Evolutionary conservation across 2,113 vertebrate species (phyloP), one percentile per base, ranked within the genome.

Genomic region (Polypterus bichir): DNA sequence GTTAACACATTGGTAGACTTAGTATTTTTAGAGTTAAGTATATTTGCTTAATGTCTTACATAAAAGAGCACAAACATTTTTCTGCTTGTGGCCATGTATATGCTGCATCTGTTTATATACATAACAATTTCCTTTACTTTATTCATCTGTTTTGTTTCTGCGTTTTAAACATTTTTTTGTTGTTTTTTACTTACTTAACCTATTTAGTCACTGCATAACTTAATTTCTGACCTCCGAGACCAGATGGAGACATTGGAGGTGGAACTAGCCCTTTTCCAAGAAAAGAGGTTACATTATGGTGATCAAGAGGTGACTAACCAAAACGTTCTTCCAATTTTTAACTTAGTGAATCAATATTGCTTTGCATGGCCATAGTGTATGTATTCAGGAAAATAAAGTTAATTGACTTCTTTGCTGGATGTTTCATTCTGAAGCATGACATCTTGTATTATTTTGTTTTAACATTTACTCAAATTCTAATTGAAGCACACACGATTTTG

Each of bases 191-290:
- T 48, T n/a, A 11, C 49, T 47, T 49, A 47, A 51, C 49, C 3
- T 2, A 44, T 57, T 5, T 52, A 70, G 61, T 67, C 5, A 27
- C 57, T 71, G 9, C 5, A 3, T 69, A 54, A 59, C 9, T 46
- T 65, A 57, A 5, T 48, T 65, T 27, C 46, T 52, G 65, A 72
- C 3, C 27, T 71, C 27, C 66, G 61, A 48, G 65, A 57, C 2
- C 60, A 59, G 46, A 56, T 53, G 10, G 44, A 44, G 44, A 60
- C 44, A 1, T 6, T 44, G 4, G 54, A 54, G 4, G 6, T 57
- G 62, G 57, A 67, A 47, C 69, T 68, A 3, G 62, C 51, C 56
- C 52, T 70, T n/a, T 66, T 74, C 51, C 60, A 63, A 56, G 66
- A 62, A 10, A 65, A 71, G 57, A 59, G 54, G n/a, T 66, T 47